phyloP scores from a whole-genome alignment of 2,888 invertebrate species.

The Polydrusus cervinus region DNA sequence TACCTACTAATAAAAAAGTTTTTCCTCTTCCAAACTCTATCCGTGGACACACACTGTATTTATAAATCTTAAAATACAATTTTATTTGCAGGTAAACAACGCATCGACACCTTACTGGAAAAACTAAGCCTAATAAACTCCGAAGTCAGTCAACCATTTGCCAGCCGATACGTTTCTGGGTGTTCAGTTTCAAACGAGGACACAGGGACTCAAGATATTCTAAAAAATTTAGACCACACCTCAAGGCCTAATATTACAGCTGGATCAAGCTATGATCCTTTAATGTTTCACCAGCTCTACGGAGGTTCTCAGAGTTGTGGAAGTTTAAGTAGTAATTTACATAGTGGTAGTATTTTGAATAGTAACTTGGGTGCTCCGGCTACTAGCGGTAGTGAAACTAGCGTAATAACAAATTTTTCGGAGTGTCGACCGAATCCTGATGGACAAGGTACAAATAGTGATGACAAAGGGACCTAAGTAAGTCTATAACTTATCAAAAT shows the following conservation, averaged over 20 bases:
- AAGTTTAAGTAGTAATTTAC: slow-evolving; percentile 26
- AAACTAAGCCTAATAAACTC: slow-evolving; percentile 64
- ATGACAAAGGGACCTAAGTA: slow-evolving; percentile 45
- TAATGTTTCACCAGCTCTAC: slow-evolving; percentile 57
- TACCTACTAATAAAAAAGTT: no score
- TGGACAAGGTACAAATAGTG: slow-evolving; percentile 56
- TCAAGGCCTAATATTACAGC: slow-evolving; percentile 62
- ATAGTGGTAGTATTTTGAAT: slow-evolving; percentile 11
- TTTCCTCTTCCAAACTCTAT: no score
- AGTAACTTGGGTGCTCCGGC: background rate
- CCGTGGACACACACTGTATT: no score
- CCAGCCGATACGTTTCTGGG: slow-evolving; percentile 67
- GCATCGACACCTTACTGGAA: slow-evolving; percentile 67
- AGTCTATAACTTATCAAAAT: background rate
- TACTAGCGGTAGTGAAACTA: slow-evolving; percentile 55
- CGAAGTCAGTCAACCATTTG: slow-evolving; percentile 54
- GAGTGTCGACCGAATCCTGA: slow-evolving; percentile 59
- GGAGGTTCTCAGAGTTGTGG: slow-evolving; percentile 34
- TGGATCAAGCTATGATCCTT: slow-evolving; percentile 54
- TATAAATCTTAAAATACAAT: no score
- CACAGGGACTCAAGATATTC: slow-evolving; percentile 57
- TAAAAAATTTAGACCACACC: slow-evolving; percentile 59
- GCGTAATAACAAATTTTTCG: slow-evolving; percentile 58
- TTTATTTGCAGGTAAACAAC: slow-evolving; percentile 62
- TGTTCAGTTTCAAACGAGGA: slow-evolving; percentile 64